Evolutionary conservation across 2,113 vertebrate genomes (phyloP), one percentile per base, ranked within the genome.

Genomic region (Nothobranchius furzeri): DNA sequence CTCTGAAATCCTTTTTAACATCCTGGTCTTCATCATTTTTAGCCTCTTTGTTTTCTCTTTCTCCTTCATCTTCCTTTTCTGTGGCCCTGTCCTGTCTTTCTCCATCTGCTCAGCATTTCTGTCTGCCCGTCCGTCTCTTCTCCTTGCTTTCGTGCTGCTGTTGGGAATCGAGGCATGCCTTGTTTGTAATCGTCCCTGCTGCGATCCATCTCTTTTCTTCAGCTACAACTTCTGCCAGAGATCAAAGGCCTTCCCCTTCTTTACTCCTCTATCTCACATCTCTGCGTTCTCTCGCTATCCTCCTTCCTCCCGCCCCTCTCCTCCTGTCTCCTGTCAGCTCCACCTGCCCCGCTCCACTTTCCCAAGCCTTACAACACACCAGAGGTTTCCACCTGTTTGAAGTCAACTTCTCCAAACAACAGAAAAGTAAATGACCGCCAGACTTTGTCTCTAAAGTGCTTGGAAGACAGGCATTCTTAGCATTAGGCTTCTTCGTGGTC

Each of bases 161-260:
- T 56, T 63, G 91, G 90, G 89, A 90, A 84, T 91, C 84, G 82
- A 81, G 75, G 73, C 80, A 65, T 66, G 88, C 76, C 81, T 84
- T 89, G 85, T 92, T 91, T 90, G 88, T 88, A 84, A 79, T 88
- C 88, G 79, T 88, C 82, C 80, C 62, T 79, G 66, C 86, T 63
- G 68, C 77, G 85, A 64, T 78, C 81, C 56, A 10, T 84, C 71
- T 87, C 75, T 85, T 85, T 71, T 88, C 85, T 87, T 84, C 82
- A 70, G 76, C 64, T 24, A 81, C 88, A 86, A 63, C 82, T 85
- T 25, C 79, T 85, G 79, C 84, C 78, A 76, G 67, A 92, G 91
- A 94, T 93, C 92, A 94, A 94, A 93, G 92, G 90, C 81, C 90
- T 83, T 65, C 83, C 79, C 40, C 76, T 81, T 85, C 78, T 89